Evolutionary conservation across 2,797 vertebrate genomes (phyloP), one percentile per base, ranked within the genome.

Genomic region (Sebastes jordani): DNA sequence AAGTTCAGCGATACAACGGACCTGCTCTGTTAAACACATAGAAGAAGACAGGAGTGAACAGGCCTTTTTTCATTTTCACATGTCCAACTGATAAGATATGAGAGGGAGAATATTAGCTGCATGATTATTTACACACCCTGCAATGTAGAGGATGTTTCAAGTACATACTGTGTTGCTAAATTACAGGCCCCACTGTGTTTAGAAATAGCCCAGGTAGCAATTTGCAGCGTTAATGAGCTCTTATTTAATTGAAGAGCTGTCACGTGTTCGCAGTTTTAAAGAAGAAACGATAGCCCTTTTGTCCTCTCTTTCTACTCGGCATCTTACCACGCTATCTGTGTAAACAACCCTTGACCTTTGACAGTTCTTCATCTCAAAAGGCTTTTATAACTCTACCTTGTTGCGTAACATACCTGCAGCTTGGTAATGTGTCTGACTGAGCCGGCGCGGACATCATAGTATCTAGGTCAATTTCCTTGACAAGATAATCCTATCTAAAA

Each of bases 401-500:
- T 90, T 91, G 72, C 11, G 1, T 87, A 88, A 91, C 71, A 11
- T 20, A 88, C 84, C 88, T 92, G 85, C 59, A 30, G 76, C 71
- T 69, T 72, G 52, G 76, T 81, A 30, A 46, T 9, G 71, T 23
- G 62, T 81, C 55, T 63, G 76, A 56, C 83, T 62, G 80, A 82
- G 66, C 74, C 23, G 1, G 34, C 0, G 4, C 8, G 3, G 58
- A 62, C 71, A 29, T 81, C 71, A 34, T 0, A n/a, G 72, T 55
- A 89, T 89, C 69, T 89, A 75, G 90, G 93, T 90, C 89, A 87
- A 56, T 78, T 83, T 75, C 68, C 71, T 69, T 86, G 81, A 90
- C 88, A 83, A 79, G 87, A 78, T 92, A 92, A 93, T 91, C 88
- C 80, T 36, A 80, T 81, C 68, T 82, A 71, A 88, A 86, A 81